Base-by-base conservation (phyloP, 2,888 invertebrate genomes). In the Corbicula japonica region DNA sequence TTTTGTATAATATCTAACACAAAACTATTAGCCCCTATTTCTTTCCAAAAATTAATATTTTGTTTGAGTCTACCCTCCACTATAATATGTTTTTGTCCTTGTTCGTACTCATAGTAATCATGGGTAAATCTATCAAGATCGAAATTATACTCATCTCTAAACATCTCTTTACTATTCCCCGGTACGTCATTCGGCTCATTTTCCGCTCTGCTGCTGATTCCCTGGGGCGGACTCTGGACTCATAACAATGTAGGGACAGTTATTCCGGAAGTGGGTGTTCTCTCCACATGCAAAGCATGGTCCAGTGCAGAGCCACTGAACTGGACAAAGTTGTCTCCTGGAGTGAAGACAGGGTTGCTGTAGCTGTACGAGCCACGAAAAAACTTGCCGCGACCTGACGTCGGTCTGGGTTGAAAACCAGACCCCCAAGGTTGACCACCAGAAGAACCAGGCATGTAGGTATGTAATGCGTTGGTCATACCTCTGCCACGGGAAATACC, bases 61-160 rank as follows among this genome's bases (percentile, higher is more conserved):
- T n/a, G n/a, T n/a, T n/a, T n/a, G n/a, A n/a, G n/a, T n/a, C n/a
- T n/a, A n/a, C n/a, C n/a, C n/a, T n/a, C n/a, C n/a, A n/a, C n/a
- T n/a, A n/a, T n/a, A n/a, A n/a, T n/a, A n/a, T n/a, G n/a, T n/a
- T n/a, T n/a, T n/a, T n/a, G n/a, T n/a, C n/a, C n/a, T n/a, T n/a
- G n/a, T n/a, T n/a, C n/a, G n/a, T n/a, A n/a, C n/a, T n/a, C n/a
- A n/a, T n/a, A n/a, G n/a, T n/a, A n/a, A n/a, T n/a, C n/a, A n/a
- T n/a, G n/a, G n/a, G n/a, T n/a, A n/a, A n/a, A n/a, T n/a, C n/a
- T n/a, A n/a, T n/a, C n/a, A n/a, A n/a, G n/a, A n/a, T n/a, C n/a
- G n/a, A n/a, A n/a, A n/a, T n/a, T n/a, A n/a, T n/a, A 76, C 62
- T 58, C 61, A 35, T 76, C 66, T 30, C 21, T 23, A n/a, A 50